Evolutionary conservation across 2,113 vertebrate species (phyloP).

Genomic region (Prolemur simus): DNA sequence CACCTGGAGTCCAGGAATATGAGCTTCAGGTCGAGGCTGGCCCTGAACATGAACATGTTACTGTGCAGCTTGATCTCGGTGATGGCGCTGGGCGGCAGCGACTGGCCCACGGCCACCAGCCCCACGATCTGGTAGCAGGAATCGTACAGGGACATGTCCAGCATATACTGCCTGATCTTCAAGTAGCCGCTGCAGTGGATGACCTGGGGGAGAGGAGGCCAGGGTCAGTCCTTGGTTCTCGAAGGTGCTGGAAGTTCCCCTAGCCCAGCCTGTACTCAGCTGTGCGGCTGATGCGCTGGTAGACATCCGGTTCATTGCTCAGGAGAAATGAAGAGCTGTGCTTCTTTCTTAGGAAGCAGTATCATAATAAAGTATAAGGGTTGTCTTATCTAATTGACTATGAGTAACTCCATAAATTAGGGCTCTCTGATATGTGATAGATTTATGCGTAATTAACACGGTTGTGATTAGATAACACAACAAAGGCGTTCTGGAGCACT

Average conservation of each 20-base stretch:
- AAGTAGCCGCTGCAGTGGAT: constrained; percentile 97
- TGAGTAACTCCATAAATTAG: neutral
- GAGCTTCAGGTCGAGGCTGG: constrained; percentile 94
- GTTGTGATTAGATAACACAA: neutral
- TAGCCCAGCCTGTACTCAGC: rapidly evolving
- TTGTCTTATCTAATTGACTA: neutral
- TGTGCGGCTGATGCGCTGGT: neutral
- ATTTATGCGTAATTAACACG: neutral
- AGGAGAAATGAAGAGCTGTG: neutral
- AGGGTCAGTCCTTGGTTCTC: neutral
- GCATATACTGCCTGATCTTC: constrained; percentile 93
- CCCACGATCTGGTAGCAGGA: constrained; percentile 95
- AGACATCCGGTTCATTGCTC: rapidly evolving
- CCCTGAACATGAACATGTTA: constrained; percentile 98
- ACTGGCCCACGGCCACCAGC: constrained; percentile 95
- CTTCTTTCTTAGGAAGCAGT: neutral
- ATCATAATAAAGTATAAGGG: neutral
- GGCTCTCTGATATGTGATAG: neutral
- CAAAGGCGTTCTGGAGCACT: no score
- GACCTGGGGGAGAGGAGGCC: constrained; percentile 84
- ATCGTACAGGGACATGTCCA: constrained; percentile 92
- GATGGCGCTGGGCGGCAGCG: constrained; percentile 93
- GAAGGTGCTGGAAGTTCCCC: neutral
- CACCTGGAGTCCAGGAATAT: constrained; percentile 97
- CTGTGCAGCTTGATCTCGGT: constrained; percentile 96